Conservation (phyloP, 2,797 vertebrate genomes). For the Schizothorax lantsangensis region DNA sequence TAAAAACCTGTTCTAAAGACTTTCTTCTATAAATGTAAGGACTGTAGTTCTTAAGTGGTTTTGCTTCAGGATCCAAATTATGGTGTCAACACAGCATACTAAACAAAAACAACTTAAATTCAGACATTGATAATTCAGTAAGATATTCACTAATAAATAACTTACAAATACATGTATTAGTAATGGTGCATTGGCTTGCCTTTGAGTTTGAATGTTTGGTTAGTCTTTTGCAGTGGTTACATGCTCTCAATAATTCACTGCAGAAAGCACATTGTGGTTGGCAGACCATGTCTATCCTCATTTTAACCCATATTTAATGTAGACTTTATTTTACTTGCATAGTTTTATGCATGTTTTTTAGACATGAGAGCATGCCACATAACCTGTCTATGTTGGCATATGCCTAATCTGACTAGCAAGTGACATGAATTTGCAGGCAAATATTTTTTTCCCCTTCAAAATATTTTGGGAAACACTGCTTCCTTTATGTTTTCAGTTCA, state of each 20-base stretch:
- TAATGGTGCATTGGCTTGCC: not conserved
- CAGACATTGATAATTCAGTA: not conserved
- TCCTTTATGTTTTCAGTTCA: too few relatives aligned
- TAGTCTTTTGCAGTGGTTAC: not conserved
- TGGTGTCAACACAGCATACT: not conserved
- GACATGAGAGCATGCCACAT: too few relatives aligned
- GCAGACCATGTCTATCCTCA: not conserved
- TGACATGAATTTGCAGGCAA: not conserved
- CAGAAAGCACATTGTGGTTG: not conserved
- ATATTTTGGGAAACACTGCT: too few relatives aligned
- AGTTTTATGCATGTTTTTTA: not conserved
- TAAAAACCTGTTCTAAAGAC: not conserved
- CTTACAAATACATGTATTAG: not conserved
- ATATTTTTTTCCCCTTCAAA: too few relatives aligned
- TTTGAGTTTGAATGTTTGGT: not conserved
- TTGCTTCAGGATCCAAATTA: not conserved
- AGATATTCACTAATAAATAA: not conserved
- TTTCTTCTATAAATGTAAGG: not conserved
- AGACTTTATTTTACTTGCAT: not conserved
- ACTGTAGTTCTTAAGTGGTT: not conserved
- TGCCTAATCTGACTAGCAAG: not conserved
- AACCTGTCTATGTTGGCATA: not conserved
- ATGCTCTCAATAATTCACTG: not conserved
- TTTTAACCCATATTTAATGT: not conserved
- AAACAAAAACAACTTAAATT: not conserved